Evolutionary conservation across 1,140 invertebrate genomes (phyloP), one percentile per base, ranked within the genome.

Genomic region (Luehdorfia chinensis): DNA sequence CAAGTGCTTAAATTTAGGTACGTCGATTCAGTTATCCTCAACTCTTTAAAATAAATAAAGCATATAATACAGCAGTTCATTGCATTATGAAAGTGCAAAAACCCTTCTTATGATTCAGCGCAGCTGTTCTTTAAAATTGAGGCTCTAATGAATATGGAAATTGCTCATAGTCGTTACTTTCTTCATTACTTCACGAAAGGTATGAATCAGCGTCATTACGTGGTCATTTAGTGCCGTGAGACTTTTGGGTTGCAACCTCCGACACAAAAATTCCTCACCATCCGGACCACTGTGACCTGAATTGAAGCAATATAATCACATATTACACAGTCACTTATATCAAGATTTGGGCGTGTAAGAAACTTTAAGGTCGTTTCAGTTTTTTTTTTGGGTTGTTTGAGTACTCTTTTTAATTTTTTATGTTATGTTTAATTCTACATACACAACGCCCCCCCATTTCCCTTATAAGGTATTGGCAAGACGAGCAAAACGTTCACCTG

Each of bases 161-260:
- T 16, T 36, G 6, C 2, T 36, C 33, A 23, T 19, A 15, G 14
- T 2, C 32, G 55, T 55, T 50, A 59, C 47, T 50, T 37, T 48
- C 41, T 59, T 67, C 61, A 62, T 55, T 50, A 48, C 52, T n/a
- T 46, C 31, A 16, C 50, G 39, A 48, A 39, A 47, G 18, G 28
- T 39, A 47, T 66, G 67, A 70, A 65, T 70, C 67, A 70, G 62
- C 61, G 60, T 59, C 60, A 56, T 56, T 50, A 49, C 61, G 59
- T 30, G 52, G 59, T 66, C 59, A 53, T 55, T 54, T 55, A 47
- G 55, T 56, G 57, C 44, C 55, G 62, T 62, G 66, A 64, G 63
- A 64, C 66, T 41, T 43, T 15, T 15, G 59, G 53, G 52, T 41
- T 62, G 47, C 54, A 70, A 61, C 47, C 55, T 51, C 59, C 56